These are phyloP conservation scores for Rhagoletis pomonella DNA, from an alignment of 1,140 invertebrate genomes.

Conservation along the genomic window DNA sequence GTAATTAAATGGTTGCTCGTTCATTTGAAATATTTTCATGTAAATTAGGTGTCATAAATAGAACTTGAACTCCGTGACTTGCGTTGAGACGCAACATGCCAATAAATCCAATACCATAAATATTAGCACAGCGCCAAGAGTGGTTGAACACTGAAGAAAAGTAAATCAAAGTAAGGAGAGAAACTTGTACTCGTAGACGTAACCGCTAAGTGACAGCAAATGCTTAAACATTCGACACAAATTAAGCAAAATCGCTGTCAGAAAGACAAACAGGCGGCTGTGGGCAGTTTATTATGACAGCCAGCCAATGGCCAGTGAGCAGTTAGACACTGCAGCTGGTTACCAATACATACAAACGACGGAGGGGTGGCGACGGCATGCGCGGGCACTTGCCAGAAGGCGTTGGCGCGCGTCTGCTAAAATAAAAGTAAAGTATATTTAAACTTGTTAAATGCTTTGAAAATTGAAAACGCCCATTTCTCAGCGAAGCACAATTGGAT, in stretches of 20 bases:
- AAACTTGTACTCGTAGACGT: neutral
- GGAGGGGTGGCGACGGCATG: neutral
- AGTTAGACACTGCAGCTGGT: slow-evolving; percentile 4
- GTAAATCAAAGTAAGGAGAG: neutral
- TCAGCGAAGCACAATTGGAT: slow-evolving; percentile 19
- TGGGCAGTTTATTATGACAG: slow-evolving; percentile 54
- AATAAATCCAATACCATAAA: neutral
- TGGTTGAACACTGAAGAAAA: neutral
- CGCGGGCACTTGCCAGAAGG: neutral
- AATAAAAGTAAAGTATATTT: slow-evolving; percentile 36
- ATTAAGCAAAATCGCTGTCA: slow-evolving; percentile 42
- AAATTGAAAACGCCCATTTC: slow-evolving; percentile 53
- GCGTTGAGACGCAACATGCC: neutral
- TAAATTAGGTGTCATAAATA: neutral
- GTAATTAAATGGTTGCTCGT: too few species aligned
- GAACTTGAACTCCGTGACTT: neutral
- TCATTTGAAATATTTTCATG: too few species aligned
- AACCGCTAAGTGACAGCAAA: slow-evolving; percentile 53
- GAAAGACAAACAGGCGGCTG: slow-evolving; percentile 36
- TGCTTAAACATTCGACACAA: slow-evolving; percentile 52
- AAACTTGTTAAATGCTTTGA: slow-evolving; percentile 49
- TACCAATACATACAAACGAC: neutral
- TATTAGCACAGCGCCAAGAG: neutral
- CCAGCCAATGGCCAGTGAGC: slow-evolving; percentile 36
- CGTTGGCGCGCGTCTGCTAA: slow-evolving; percentile 34